These are phyloP conservation scores for Smithornis capensis DNA, from an alignment of 2,113 vertebrate genomes.

Conservation along the genomic window DNA sequence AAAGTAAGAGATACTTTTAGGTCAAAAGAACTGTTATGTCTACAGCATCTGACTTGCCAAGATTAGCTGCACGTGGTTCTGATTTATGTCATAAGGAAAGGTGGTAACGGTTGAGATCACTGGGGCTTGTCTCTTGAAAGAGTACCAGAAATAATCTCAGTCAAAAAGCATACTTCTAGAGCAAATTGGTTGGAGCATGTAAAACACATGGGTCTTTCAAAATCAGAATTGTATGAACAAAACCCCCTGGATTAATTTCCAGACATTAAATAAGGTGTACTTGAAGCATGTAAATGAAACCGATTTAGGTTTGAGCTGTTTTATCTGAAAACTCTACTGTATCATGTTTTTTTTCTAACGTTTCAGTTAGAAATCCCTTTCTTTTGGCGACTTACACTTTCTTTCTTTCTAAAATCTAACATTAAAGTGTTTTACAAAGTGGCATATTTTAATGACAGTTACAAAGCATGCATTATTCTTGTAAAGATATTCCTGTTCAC, in stretches of 20 bases:
- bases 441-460: neutral
- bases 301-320: neutral
- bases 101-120: neutral
- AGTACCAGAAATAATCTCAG: neutral
- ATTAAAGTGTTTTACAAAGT: neutral
- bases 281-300: neutral
- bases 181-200: neutral
- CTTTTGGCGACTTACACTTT: too few relatives aligned
- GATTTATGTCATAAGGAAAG: neutral
- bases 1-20: neutral
- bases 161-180: neutral
- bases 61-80: neutral
- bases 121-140: neutral
- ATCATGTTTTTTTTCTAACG: neutral
- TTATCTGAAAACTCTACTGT: neutral
- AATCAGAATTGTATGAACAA: neutral
- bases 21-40: neutral
- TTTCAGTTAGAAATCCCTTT: too few relatives aligned
- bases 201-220: neutral
- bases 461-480: neutral
- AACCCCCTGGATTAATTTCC: neutral
- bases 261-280: neutral
- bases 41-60: neutral
- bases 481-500: neutral
- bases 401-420: neutral